Percentiles rank a stretch among this genome's conserved stretches.
phyloP scores from a whole-genome alignment of 2,797 vertebrate genomes.

The Spondyliosoma cantharus region DNA sequence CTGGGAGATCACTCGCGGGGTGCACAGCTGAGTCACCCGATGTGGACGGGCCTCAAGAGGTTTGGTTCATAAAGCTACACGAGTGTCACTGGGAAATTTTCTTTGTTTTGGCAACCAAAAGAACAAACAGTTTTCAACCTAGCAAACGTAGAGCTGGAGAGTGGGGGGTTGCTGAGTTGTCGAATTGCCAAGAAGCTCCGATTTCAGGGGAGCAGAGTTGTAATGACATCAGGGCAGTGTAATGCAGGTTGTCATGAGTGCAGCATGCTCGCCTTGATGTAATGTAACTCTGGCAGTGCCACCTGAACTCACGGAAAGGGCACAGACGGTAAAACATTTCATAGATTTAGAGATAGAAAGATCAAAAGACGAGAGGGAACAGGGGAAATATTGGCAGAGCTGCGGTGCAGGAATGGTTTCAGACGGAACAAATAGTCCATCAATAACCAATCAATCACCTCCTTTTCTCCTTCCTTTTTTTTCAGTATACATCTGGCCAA shows the following conservation, averaged over 20 bases:
- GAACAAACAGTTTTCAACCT: constrained; percentile 50
- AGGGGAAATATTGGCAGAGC: constrained; percentile 33
- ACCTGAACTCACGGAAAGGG: constrained; percentile 53
- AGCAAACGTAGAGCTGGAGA: constrained; percentile 47
- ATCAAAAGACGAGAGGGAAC: constrained; percentile 3
- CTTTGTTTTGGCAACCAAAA: constrained; percentile 72
- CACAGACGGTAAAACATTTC: constrained; percentile 51
- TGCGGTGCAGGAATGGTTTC: constrained; percentile 27
- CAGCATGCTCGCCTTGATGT: constrained; percentile 69
- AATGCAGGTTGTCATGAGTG: constrained; percentile 74
- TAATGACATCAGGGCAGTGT: constrained; percentile 76
- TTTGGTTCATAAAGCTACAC: constrained; percentile 48
- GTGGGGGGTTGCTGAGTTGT: constrained; percentile 58
- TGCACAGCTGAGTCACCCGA: constrained; percentile 39
- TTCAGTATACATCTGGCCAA: constrained; percentile 21
- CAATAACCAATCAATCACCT: constrained; percentile 57
- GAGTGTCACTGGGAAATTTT: constrained; percentile 47
- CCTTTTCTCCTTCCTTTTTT: constrained; percentile 13
- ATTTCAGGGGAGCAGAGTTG: constrained; percentile 66
- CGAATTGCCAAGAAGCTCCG: constrained; percentile 62
- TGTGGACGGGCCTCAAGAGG: constrained; percentile 33
- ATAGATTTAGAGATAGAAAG: constrained; percentile 10
- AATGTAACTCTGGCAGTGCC: constrained; percentile 65
- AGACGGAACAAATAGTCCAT: constrained; percentile 57
- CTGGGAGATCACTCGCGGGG: constrained; percentile 1